Conservation (phyloP, 2,797 vertebrate genomes). For the Pelodytes ibericus region DNA sequence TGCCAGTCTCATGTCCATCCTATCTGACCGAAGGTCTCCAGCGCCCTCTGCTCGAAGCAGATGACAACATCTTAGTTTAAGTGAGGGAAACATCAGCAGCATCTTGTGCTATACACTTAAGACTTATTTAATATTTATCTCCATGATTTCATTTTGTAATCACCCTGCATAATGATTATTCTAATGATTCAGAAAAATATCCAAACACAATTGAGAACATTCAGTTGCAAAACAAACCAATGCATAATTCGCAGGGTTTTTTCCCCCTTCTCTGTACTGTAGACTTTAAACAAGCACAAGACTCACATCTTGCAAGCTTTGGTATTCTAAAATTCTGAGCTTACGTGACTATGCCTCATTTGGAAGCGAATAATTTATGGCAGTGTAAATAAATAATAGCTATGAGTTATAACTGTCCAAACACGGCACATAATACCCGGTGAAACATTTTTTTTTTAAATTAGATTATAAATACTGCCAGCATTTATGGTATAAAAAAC, state of each 20-base stretch:
- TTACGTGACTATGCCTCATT: conserved; percentile 71
- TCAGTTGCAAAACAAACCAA: neutral
- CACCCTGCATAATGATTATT: too few species aligned
- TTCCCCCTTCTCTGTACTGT: neutral
- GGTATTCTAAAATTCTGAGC: conserved; percentile 58
- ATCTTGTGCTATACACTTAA: too few species aligned
- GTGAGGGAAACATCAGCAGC: too few species aligned
- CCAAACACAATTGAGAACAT: neutral
- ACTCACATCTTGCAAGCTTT: conserved; percentile 29
- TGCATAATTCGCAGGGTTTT: too few species aligned
- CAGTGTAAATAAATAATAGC: conserved; percentile 71
- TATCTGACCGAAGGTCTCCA: too few species aligned
- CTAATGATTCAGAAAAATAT: too few species aligned
- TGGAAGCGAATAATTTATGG: conserved; percentile 70
- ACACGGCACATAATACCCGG: conserved; percentile 63
- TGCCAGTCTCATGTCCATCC: too few species aligned
- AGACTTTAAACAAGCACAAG: conserved; percentile 29
- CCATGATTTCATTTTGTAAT: too few species aligned
- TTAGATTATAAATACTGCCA: conserved; percentile 59
- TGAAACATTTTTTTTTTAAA: conserved; percentile 57
- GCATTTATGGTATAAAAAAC: conserved; percentile 58
- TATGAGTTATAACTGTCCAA: conserved; percentile 68
- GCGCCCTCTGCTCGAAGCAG: too few species aligned
- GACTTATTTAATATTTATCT: too few species aligned
- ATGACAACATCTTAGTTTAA: too few species aligned